Percentiles rank a stretch among this genome's conserved stretches.
Conservation (phyloP, 2,888 invertebrate species). For the Lampropteryx suffumata region DNA sequence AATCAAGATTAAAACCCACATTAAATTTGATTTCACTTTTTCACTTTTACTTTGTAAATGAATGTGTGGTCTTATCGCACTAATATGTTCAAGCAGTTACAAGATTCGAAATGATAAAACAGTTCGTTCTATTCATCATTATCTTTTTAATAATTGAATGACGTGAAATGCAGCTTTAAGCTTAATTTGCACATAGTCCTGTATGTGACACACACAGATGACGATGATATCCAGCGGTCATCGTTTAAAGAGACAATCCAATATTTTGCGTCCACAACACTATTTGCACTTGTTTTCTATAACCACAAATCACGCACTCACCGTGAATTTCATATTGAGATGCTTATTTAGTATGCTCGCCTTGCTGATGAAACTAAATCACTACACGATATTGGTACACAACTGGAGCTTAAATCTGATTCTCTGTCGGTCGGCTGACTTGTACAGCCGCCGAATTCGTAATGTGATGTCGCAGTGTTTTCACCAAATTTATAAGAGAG, state of each 20-base stretch:
- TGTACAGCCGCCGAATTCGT: conserved; percentile 79
- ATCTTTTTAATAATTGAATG: conserved; percentile 1
- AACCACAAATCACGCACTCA: conserved; percentile 67
- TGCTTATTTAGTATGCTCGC: conserved; percentile 64
- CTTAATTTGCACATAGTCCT: neutral
- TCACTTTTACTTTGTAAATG: conserved; percentile 69
- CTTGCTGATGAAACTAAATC: conserved; percentile 73
- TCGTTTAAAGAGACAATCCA: conserved; percentile 18
- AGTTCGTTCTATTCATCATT: conserved; percentile 3
- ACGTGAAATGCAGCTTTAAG: neutral
- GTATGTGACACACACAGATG: neutral
- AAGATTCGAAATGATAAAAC: conserved; percentile 6
- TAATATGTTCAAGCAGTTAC: conserved; percentile 14
- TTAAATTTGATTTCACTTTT: conserved; percentile 76
- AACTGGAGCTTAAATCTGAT: conserved; percentile 54
- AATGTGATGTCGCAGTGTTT: conserved; percentile 76
- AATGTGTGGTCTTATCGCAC: conserved; percentile 30
- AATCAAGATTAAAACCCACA: conserved; percentile 66
- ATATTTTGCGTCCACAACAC: conserved; percentile 27
- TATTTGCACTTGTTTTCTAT: conserved; percentile 36
- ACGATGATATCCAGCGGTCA: conserved; percentile 6
- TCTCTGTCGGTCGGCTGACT: conserved; percentile 65
- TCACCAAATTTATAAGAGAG: conserved; percentile 82
- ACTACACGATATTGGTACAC: conserved; percentile 60
- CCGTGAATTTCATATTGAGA: conserved; percentile 79